Conservation (phyloP, 2,888 invertebrate genomes). For the Scrobipalpa costella region DNA sequence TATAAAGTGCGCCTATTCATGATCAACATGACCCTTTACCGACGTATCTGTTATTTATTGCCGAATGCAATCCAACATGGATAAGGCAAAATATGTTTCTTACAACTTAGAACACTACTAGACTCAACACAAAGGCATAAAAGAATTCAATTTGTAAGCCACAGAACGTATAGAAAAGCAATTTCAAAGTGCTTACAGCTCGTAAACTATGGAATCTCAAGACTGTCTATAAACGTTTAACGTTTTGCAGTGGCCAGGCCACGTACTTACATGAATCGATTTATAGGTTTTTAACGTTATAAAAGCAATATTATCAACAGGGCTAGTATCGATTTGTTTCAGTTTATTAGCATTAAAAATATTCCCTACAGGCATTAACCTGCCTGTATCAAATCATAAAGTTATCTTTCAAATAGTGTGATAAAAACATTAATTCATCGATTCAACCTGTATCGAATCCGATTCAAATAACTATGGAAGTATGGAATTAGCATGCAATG, state of each 20-base stretch:
- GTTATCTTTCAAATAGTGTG: not conserved
- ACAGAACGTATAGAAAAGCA: constrained; percentile 11
- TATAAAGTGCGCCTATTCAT: constrained; percentile 24
- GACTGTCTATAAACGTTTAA: constrained; percentile 7
- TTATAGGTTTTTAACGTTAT: constrained; percentile 6
- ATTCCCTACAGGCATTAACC: not conserved
- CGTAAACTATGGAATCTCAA: constrained; percentile 8
- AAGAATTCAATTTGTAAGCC: not conserved
- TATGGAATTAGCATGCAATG: constrained; percentile 52
- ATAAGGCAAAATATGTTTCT: not conserved
- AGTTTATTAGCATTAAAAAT: not conserved
- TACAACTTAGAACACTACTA: no score
- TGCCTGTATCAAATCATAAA: not conserved
- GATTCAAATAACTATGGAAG: constrained; percentile 29
- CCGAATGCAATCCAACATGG: not conserved
- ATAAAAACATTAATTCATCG: not conserved
- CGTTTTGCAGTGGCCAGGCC: not conserved
- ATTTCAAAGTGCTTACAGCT: constrained; percentile 2
- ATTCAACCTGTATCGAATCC: constrained; percentile 35
- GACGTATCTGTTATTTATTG: constrained; percentile 21
- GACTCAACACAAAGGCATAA: not conserved
- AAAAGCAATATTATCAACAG: not conserved
- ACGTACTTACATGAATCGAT: not conserved
- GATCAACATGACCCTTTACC: constrained; percentile 33
- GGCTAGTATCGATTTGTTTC: constrained; percentile 1